Base-by-base conservation (phyloP, 2,797 vertebrate genomes). In the Falco concolor region DNA sequence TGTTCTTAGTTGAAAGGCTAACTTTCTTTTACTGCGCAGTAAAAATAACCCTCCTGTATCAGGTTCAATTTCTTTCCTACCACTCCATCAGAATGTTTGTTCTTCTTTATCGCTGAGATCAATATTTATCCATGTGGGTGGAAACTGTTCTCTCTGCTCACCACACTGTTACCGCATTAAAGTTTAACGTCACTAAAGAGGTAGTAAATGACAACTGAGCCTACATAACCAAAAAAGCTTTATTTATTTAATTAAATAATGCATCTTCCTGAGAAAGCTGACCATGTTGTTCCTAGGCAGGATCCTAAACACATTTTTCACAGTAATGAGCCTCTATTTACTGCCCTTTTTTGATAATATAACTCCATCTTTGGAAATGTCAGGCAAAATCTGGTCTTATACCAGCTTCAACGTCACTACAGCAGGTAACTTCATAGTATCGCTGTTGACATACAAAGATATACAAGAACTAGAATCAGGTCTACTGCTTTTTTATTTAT, bases 41-140 rank as follows among this genome's bases (percentile, higher is more conserved):
- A 93, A 95, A 97, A 96, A 88, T 72, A 91, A 93, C 85, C 36
- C 63, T 69, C 70, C 78, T 9, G 0, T 78, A 67, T 82, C 86
- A 50, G 36, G 59, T 74, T 92, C 49, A 49, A 87, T 93, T 94
- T 89, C 80, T 90, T 91, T 86, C 77, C 30, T 73, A 84, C 91
- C 53, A 47, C 83, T 95, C 50, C 89, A 84, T 91, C 87, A 73
- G 80, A 93, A 50, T 93, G 81, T 95, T 96, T 97, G 91, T 23
- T 96, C 91, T 95, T 68, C 70, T 90, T 91, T 96, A 97, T 97
- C 94, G 70, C 30, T 1, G 38, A 60, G 70, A 95, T 95, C 89
- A 92, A 87, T 96, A 84, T 90, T 96, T 96, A 87, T 93, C 94
- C 56, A 72, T 92, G 96, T 94, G 73, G 91, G 95, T 95, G 90